These are phyloP conservation scores for Gryllus bimaculatus DNA, from an alignment of 1,140 invertebrate species.

Conservation along the genomic window DNA sequence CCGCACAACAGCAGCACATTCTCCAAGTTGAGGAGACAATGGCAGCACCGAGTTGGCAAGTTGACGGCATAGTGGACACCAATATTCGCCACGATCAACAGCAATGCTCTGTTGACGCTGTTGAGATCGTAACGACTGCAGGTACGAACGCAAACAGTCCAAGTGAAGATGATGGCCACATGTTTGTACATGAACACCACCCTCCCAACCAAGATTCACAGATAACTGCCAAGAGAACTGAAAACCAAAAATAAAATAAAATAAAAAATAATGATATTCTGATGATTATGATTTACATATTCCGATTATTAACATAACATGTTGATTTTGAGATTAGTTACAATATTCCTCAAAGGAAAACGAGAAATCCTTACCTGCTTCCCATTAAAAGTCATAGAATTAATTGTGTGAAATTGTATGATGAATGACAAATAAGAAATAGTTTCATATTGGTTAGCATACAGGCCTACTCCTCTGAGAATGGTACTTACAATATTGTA, in stretches of 20 bases:
- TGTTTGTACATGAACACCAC: constrained; percentile 88
- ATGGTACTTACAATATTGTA: too few species aligned
- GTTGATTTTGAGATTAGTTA: too few species aligned
- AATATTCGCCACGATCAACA: constrained; percentile 79
- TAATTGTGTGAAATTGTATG: too few species aligned
- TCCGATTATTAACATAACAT: too few species aligned
- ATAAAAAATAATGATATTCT: neutral
- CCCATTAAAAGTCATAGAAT: neutral
- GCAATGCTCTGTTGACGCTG: constrained; percentile 62
- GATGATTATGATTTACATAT: neutral
- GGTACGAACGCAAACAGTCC: constrained; percentile 82
- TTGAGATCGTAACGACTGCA: constrained; percentile 66
- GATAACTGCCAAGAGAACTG: constrained; percentile 73
- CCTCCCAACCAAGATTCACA: constrained; percentile 83
- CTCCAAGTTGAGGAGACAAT: constrained; percentile 67
- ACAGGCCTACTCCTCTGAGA: too few species aligned
- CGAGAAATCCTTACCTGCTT: neutral
- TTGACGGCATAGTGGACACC: constrained; percentile 88
- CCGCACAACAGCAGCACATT: constrained; percentile 48
- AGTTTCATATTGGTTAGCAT: too few species aligned
- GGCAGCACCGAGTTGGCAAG: constrained; percentile 87
- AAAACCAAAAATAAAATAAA: constrained; percentile 23
- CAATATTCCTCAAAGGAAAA: too few species aligned
- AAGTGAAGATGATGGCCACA: constrained; percentile 94
- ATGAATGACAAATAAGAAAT: too few species aligned